Conservation (phyloP, 2,113 vertebrate genomes). For the Bubalus kerabau region DNA sequence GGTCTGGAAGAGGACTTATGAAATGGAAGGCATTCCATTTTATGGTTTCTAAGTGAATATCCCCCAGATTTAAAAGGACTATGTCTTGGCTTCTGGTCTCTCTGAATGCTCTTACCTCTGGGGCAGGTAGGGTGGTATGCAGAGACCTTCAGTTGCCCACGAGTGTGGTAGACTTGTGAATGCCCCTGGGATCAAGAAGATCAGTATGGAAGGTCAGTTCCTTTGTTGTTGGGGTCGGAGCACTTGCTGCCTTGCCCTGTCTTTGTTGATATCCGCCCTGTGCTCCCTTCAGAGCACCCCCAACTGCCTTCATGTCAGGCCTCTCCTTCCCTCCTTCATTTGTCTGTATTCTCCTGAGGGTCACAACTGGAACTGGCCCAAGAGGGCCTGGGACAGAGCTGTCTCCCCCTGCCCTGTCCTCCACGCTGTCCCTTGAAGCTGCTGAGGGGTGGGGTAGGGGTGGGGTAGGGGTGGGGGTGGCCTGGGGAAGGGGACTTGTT, state of each 20-base stretch:
- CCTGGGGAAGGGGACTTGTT: neutral
- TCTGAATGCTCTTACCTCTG: neutral
- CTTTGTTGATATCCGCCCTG: neutral
- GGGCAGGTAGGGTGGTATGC: neutral
- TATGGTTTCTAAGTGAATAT: neutral
- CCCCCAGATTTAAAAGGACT: neutral
- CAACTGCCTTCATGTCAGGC: neutral
- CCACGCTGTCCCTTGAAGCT: neutral
- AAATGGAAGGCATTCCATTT: neutral
- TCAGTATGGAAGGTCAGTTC: neutral
- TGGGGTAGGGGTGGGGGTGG: neutral
- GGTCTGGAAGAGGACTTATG: neutral
- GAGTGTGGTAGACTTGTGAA: neutral
- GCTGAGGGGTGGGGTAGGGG: neutral
- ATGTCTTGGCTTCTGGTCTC: neutral
- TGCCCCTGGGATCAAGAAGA: neutral
- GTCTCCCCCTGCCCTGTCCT: neutral
- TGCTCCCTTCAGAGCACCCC: neutral
- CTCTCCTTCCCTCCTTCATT: neutral
- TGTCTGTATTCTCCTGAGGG: neutral
- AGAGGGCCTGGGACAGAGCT: neutral
- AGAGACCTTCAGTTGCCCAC: neutral
- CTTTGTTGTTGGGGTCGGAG: neutral
- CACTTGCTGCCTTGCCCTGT: neutral
- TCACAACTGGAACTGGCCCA: neutral